Conservation (phyloP, 2,797 vertebrate genomes). For the Microctenopoma lineatum region DNA sequence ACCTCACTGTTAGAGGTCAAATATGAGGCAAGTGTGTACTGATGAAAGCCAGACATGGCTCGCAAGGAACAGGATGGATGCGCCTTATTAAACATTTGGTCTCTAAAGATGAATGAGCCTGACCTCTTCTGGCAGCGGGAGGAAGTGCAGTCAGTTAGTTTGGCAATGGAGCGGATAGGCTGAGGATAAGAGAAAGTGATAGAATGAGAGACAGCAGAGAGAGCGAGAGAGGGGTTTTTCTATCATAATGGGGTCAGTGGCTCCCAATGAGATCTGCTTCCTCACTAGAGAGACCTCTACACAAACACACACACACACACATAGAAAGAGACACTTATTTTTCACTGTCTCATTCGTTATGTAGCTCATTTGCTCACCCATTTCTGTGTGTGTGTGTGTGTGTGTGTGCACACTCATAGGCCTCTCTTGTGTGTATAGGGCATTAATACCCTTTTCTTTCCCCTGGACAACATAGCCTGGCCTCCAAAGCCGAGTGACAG, state of each 20-base stretch:
- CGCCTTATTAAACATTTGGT: background rate
- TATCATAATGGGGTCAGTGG: slow-evolving; percentile 81
- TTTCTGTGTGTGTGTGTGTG: slow-evolving; percentile 3
- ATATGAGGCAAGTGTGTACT: slow-evolving; percentile 9
- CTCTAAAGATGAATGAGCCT: slow-evolving; percentile 74
- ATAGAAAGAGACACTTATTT: slow-evolving; percentile 25
- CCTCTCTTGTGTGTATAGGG: slow-evolving; percentile 21
- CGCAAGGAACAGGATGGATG: slow-evolving; percentile 7
- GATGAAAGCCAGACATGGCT: slow-evolving; percentile 17
- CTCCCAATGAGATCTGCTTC: slow-evolving; percentile 68
- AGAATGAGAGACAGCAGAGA: slow-evolving; percentile 30
- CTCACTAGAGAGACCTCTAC: slow-evolving; percentile 53
- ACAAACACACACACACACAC: slow-evolving; percentile 42
- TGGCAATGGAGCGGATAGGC: background rate
- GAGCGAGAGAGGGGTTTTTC: slow-evolving; percentile 50
- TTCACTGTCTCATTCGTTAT: slow-evolving; percentile 35
- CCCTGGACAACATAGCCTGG: slow-evolving; percentile 45
- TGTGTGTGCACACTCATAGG: background rate
- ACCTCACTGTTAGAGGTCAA: slow-evolving; percentile 29
- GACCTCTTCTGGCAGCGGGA: slow-evolving; percentile 86
- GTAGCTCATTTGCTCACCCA: slow-evolving; percentile 39
- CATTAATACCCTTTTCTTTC: slow-evolving; percentile 63
- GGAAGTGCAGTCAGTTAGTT: slow-evolving; percentile 64
- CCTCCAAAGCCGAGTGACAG: slow-evolving; percentile 60
- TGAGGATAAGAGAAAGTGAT: slow-evolving; percentile 12